These are phyloP conservation scores for Tetrax tetrax DNA, from an alignment of 2,113 vertebrate genomes.

Conservation along the genomic window DNA sequence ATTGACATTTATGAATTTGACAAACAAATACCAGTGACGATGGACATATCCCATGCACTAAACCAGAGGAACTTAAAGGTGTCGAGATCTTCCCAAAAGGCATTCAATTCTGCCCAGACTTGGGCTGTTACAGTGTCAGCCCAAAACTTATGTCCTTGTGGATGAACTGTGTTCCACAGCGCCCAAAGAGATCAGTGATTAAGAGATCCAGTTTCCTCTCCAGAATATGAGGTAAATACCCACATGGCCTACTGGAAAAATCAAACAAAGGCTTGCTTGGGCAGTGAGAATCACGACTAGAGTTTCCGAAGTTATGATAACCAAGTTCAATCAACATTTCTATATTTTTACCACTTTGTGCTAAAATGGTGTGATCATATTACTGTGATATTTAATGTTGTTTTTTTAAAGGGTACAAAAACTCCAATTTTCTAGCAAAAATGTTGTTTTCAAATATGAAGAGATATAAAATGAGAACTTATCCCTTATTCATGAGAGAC, in stretches of 20 bases:
- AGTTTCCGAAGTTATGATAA: conserved; percentile 42
- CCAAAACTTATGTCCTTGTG: not conserved
- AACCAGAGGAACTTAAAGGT: not conserved
- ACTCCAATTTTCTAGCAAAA: conserved; percentile 58
- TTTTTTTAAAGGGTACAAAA: conserved; percentile 42
- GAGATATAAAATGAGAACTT: conserved; percentile 70
- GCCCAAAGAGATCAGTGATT: not conserved
- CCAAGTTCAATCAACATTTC: not conserved
- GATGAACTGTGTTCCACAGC: not conserved
- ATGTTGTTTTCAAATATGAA: conserved; percentile 61
- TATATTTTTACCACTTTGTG: conserved; percentile 43
- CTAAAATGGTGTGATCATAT: not conserved
- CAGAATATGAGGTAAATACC: not conserved
- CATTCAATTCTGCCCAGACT: not conserved
- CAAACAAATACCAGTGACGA: not conserved
- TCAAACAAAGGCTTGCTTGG: not conserved
- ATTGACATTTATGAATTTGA: not conserved
- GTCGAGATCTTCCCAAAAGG: not conserved
- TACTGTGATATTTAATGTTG: conserved; percentile 49
- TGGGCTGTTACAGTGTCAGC: not conserved
- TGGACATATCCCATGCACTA: not conserved
- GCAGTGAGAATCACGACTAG: not conserved
- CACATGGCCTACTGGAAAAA: not conserved
- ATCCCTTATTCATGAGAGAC: conserved; percentile 73
- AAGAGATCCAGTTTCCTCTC: not conserved